A percentile compares a stretch with the other conserved stretches of the same genome.
Evolutionary conservation across 2,797 vertebrate species (phyloP).

Genomic region (Nyctibius grandis): DNA sequence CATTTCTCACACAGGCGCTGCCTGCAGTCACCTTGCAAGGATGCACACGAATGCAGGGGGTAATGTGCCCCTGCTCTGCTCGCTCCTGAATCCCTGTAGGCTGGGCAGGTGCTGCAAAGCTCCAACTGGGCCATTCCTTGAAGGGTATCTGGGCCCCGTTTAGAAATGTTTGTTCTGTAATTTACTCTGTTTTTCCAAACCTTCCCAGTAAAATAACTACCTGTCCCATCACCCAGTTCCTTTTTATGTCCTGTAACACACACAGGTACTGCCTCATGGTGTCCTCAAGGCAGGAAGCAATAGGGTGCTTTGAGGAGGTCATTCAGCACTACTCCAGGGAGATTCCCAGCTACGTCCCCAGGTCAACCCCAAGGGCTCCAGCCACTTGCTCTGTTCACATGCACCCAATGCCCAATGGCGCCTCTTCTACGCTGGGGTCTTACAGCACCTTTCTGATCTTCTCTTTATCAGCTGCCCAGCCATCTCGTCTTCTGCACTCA

Average conservation of each 20-base stretch:
- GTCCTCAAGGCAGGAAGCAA: background rate
- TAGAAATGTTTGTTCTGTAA: background rate
- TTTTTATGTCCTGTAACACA: background rate
- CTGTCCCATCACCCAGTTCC: background rate
- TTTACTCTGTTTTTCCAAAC: background rate
- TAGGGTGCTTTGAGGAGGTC: fast-evolving
- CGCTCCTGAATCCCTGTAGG: background rate
- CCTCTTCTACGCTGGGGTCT: background rate
- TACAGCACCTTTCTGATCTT: background rate
- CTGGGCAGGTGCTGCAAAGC: background rate
- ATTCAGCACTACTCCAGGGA: background rate
- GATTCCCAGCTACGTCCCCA: fast-evolving
- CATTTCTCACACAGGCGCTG: fast-evolving
- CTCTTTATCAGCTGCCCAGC: background rate
- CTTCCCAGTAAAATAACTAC: background rate
- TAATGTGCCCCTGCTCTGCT: fast-evolving
- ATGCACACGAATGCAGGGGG: background rate
- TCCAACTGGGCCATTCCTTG: background rate
- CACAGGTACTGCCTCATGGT: no score
- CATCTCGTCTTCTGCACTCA: background rate
- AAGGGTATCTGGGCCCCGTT: fast-evolving
- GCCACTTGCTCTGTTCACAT: fast-evolving
- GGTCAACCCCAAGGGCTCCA: background rate
- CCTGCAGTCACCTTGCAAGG: fast-evolving
- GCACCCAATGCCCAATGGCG: background rate